These are phyloP conservation scores for Diloba caeruleocephala DNA, from an alignment of 2,888 invertebrate genomes.

Conservation along the genomic window DNA sequence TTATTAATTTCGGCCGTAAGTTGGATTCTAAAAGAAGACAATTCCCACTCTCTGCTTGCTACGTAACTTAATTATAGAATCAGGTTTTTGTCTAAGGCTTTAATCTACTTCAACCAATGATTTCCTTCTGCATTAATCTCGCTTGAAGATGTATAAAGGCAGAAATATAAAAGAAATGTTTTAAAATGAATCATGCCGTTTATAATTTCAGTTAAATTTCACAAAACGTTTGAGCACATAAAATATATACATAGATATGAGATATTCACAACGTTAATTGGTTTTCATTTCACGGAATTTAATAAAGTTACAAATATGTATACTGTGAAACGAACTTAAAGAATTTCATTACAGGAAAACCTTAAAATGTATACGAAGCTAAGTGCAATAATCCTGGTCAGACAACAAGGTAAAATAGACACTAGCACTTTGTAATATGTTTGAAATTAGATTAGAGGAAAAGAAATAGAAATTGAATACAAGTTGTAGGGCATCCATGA, in stretches of 20 bases:
- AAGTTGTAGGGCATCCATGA: constrained; percentile 40
- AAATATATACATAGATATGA: constrained; percentile 1
- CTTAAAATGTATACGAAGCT: constrained; percentile 11
- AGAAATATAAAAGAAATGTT: too few relatives aligned
- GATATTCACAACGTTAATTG: constrained; percentile 17
- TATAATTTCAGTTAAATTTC: constrained; percentile 4
- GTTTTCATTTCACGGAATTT: constrained; percentile 17
- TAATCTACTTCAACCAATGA: too few relatives aligned
- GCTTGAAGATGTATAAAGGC: too few relatives aligned
- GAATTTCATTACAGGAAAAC: constrained; percentile 37
- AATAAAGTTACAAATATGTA: constrained; percentile 21
- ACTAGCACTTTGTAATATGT: not conserved
- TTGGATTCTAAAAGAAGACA: too few relatives aligned
- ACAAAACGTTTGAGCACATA: not conserved
- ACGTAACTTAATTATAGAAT: too few relatives aligned
- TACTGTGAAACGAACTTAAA: constrained; percentile 30
- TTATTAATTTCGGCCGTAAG: too few relatives aligned
- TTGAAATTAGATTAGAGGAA: constrained; percentile 12
- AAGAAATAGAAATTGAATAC: constrained; percentile 25
- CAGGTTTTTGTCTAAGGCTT: too few relatives aligned
- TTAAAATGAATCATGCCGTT: too few relatives aligned
- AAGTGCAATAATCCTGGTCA: not conserved
- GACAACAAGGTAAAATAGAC: constrained; percentile 10
- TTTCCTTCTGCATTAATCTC: too few relatives aligned
- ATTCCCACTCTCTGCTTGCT: too few relatives aligned